These are phyloP conservation scores for Artibeus jamaicensis DNA, from an alignment of 2,797 vertebrate species.

Conservation along the genomic window DNA sequence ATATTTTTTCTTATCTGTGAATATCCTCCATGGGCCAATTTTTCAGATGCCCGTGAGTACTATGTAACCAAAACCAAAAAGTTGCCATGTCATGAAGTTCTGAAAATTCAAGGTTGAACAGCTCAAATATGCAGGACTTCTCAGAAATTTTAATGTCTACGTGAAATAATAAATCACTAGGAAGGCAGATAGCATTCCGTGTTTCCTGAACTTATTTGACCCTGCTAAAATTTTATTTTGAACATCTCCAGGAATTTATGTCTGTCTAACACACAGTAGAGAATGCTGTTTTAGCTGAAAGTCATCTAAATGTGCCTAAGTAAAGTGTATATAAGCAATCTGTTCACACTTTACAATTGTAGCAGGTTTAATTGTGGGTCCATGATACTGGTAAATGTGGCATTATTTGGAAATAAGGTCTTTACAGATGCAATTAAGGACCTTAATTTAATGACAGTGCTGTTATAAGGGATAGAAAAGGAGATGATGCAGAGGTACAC, in stretches of 20 bases:
- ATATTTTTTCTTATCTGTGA: background rate
- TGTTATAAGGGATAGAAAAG: background rate
- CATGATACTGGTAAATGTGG: background rate
- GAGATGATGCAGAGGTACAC: background rate
- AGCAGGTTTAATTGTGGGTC: background rate
- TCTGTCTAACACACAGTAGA: background rate
- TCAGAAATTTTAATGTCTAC: background rate
- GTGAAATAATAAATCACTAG: background rate
- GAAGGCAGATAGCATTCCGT: background rate
- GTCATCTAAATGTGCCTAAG: background rate
- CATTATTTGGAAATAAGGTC: constrained; percentile 8
- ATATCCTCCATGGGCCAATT: background rate
- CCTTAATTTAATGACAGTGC: background rate
- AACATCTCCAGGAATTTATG: background rate
- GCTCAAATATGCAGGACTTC: background rate
- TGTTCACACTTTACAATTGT: background rate
- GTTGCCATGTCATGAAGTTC: background rate
- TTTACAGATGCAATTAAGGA: background rate
- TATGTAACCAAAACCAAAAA: background rate
- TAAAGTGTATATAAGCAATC: background rate
- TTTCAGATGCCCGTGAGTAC: background rate
- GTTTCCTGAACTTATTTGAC: background rate
- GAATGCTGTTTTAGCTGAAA: background rate
- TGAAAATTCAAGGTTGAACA: background rate
- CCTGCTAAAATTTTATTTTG: background rate